These are phyloP conservation scores for Drosophila suboccidentalis DNA, from an alignment of 2,888 invertebrate species.

Conservation along the genomic window DNA sequence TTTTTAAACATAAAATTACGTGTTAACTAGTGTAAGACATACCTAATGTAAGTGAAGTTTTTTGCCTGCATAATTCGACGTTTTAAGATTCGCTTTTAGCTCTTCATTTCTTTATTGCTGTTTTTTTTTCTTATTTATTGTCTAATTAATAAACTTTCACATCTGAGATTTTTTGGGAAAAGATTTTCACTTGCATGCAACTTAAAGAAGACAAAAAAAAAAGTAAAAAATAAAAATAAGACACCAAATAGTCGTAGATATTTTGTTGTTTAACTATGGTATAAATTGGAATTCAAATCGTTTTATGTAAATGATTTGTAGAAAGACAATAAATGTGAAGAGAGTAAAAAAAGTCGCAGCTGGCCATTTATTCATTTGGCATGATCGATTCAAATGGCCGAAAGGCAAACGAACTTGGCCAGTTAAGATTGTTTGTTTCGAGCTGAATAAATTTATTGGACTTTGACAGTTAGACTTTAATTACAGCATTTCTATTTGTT, in stretches of 20 bases:
- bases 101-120: conserved; percentile 8
- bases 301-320: conserved; percentile 70
- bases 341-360: conserved; percentile 22
- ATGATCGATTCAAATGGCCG: conserved; percentile 57
- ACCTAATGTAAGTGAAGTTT: conserved; percentile 4
- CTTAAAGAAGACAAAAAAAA: not conserved
- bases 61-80: conserved; percentile 12
- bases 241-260: conserved; percentile 12
- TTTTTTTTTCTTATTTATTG: conserved; percentile 33
- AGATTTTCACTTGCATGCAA: conserved; percentile 72
- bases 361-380: conserved; percentile 14
- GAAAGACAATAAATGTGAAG: conserved; percentile 28
- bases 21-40: conserved; percentile 6
- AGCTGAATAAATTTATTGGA: conserved; percentile 52
- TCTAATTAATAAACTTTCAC: conserved; percentile 79
- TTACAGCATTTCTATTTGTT: conserved; percentile 68
- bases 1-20: not conserved
- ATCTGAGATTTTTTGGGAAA: conserved; percentile 43
- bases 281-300: conserved; percentile 52
- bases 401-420: conserved; percentile 37
- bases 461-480: conserved; percentile 76
- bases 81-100: conserved; percentile 14
- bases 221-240: not conserved
- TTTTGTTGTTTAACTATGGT: conserved; percentile 11
- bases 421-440: conserved; percentile 20